phyloP scores from a whole-genome alignment of 1,140 invertebrate species.

The Caenorhabditis inopinata region DNA sequence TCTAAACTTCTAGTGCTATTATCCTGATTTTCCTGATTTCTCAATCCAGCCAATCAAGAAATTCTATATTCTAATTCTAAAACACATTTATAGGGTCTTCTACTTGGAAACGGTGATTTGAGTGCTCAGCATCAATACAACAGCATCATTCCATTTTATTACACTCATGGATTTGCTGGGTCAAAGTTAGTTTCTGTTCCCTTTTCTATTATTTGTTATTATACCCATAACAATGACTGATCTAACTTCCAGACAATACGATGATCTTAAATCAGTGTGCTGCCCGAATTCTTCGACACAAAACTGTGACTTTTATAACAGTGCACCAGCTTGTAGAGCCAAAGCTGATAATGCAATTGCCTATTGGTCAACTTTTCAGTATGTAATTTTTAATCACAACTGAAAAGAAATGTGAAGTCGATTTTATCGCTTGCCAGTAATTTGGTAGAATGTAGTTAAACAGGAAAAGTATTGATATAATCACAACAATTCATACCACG shows the following conservation, averaged over 20 bases:
- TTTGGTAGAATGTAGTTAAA: neutral
- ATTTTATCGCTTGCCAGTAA: neutral
- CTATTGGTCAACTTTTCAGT: constrained; percentile 14
- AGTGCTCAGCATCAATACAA: constrained; percentile 37
- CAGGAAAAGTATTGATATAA: neutral
- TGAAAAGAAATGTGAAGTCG: neutral
- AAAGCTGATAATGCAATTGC: constrained; percentile 26
- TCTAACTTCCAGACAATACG: constrained; percentile 26
- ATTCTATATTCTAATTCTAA: neutral
- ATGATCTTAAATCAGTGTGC: constrained; percentile 38
- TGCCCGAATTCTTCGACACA: constrained; percentile 22
- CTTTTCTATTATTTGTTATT: neutral
- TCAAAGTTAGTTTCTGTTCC: neutral
- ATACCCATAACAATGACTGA: too few relatives aligned
- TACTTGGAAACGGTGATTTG: constrained; percentile 46
- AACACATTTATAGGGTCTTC: constrained; percentile 33
- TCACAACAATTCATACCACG: neutral
- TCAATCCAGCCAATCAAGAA: too few relatives aligned
- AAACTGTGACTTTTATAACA: constrained; percentile 32
- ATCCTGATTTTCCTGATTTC: too few relatives aligned
- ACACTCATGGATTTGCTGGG: constrained; percentile 42
- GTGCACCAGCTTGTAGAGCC: neutral
- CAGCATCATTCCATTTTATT: constrained; percentile 27
- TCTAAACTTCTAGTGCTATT: too few relatives aligned
- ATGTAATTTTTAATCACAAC: constrained; percentile 1